Evolutionary conservation across 2,888 invertebrate species (phyloP), one percentile per base, ranked within the genome.

Genomic region (Spodoptera littoralis): DNA sequence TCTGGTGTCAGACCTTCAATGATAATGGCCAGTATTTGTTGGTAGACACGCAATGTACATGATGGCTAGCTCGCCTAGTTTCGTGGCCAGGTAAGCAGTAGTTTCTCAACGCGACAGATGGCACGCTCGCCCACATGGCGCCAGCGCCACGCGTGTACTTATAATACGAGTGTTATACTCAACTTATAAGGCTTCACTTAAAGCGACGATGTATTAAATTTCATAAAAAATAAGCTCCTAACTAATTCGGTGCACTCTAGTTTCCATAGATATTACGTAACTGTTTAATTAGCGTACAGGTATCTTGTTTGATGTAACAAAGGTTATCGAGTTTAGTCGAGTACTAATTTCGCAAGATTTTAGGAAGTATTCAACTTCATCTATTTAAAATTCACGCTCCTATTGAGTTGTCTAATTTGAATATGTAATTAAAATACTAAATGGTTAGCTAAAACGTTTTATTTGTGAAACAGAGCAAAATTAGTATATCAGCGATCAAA

Each of bases 101-200:
- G 81, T 80, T 76, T 78, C 80, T 78, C 65, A 84, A 81, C 73
- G 80, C 88, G 89, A 90, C 92, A 92, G 91, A 92, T 92, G 92
- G 91, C 81, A 69, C 65, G 80, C 65, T 86, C 90, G 89, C 91
- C 91, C 88, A 90, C 92, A 82, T 86, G 88, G 88, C 90, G 90
- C 90, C 89, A 83, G 42, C 70, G 66, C 72, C 81, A 76, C 78
- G 76, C 76, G 63, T 82, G 72, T 76, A 79, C 81, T 73, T 79
- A 81, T 77, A 68, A 65, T 68, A 65, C 70, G 12, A 69, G 58
- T 66, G 69, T 65, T 50, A 67, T 36, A 59, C 36, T 36, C 36
- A 36, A 36, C 36, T 54, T 66, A 53, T 69, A 43, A 51, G 70
- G 73, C 56, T 54, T 59, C 67, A 69, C 49, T 79, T 70, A 47